Percentiles rank a stretch among this genome's conserved stretches.
phyloP scores from a whole-genome alignment of 2,113 vertebrate genomes.

The Grammomys dolichurus region DNA sequence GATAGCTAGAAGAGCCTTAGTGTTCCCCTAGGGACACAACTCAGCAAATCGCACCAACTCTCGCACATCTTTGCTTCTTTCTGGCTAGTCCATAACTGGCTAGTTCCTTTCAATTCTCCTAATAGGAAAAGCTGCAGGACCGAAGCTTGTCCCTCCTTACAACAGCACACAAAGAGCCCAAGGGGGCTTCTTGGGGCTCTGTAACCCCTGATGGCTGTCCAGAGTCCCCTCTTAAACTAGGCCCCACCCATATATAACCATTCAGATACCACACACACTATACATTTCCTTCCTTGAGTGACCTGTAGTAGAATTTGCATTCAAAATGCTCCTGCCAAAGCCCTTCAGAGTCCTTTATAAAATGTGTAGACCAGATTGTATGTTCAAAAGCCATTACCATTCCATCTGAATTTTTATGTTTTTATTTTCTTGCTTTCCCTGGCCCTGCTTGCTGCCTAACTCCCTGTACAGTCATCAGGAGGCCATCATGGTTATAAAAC shows the following conservation, averaged over 20 bases:
- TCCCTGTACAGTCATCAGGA: neutral
- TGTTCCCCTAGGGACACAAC: neutral
- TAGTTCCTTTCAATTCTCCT: neutral
- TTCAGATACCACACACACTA: neutral
- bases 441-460: neutral
- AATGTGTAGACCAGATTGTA: neutral
- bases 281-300: neutral
- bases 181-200: neutral
- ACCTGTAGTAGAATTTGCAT: neutral
- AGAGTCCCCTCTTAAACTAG: neutral
- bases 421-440: neutral
- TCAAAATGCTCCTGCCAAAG: constrained; percentile 18
- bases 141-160: neutral
- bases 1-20: neutral
- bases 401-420: neutral
- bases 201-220: neutral
- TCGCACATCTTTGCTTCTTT: neutral
- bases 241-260: too few relatives aligned
- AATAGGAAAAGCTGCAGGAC: rapidly evolving
- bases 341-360: neutral
- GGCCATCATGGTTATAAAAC: neutral
- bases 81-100: neutral
- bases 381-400: constrained; percentile 7
- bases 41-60: neutral
- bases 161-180: neutral